These are phyloP conservation scores for Otolemur garnettii DNA, from an alignment of 2,113 vertebrate species.

Conservation along the genomic window DNA sequence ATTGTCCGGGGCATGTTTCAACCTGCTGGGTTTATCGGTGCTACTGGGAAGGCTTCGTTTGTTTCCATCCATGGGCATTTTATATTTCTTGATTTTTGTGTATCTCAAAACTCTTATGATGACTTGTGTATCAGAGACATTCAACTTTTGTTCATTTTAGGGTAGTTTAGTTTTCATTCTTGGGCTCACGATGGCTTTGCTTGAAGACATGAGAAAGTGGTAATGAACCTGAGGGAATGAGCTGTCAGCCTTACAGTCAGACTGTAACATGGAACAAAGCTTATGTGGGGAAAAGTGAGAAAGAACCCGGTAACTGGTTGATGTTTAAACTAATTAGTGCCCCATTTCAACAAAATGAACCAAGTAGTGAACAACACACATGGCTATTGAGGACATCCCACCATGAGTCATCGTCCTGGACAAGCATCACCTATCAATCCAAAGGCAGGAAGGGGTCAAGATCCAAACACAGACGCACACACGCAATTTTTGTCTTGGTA, in stretches of 20 bases:
- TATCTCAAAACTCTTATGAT: too few species aligned
- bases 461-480: not conserved
- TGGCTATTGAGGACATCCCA: not conserved
- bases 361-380: not conserved
- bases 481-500: not conserved
- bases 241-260: not conserved
- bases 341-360: constrained; percentile 16
- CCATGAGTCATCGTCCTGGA: not conserved
- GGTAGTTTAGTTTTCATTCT: not conserved
- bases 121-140: not conserved
- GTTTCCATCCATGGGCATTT: too few species aligned
- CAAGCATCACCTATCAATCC: not conserved
- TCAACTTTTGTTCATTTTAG: not conserved
- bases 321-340: not conserved
- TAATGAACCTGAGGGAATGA: not conserved
- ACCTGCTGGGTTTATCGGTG: too few species aligned
- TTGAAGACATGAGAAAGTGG: not conserved
- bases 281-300: not conserved
- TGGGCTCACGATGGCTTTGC: not conserved
- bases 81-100: too few species aligned
- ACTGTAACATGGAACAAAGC: not conserved
- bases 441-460: not conserved
- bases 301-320: not conserved
- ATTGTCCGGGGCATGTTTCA: too few species aligned
- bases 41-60: too few species aligned